Conservation (phyloP, 2,888 invertebrate genomes). For the Phortica magna region DNA sequence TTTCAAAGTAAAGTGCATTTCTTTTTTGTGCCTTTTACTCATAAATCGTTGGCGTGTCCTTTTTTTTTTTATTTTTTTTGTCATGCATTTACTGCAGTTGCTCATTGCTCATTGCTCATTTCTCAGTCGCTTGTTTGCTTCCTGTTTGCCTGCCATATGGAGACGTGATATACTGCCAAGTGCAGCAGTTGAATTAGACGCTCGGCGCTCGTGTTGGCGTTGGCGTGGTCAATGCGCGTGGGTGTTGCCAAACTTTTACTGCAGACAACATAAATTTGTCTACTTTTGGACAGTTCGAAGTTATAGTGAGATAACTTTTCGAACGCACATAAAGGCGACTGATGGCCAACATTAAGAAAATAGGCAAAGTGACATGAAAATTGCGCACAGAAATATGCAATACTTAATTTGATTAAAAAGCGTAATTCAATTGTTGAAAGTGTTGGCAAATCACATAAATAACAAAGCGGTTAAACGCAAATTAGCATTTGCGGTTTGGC, state of each 20-base stretch:
- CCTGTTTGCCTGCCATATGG: constrained; percentile 25
- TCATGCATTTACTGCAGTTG: background rate
- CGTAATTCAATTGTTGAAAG: background rate
- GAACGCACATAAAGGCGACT: constrained; percentile 15
- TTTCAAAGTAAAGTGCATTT: background rate
- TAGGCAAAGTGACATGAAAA: background rate
- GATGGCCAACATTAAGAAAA: background rate
- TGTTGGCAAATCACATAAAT: background rate
- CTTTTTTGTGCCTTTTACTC: background rate
- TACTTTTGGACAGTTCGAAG: constrained; percentile 32
- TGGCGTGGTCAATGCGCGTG: background rate
- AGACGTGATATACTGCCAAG: constrained; percentile 22
- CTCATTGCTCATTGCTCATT: background rate
- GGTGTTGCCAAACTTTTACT: constrained; percentile 27
- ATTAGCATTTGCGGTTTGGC: background rate
- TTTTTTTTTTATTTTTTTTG: background rate
- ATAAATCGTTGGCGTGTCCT: background rate
- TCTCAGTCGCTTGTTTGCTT: constrained; percentile 9
- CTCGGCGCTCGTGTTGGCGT: background rate
- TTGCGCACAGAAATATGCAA: background rate
- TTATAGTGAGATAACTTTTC: constrained; percentile 30
- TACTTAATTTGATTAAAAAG: background rate
- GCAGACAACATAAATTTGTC: constrained; percentile 35
- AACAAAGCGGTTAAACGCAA: constrained; percentile 1
- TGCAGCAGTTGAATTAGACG: constrained; percentile 18